Evolutionary conservation across 2,113 vertebrate species (phyloP).

Genomic region (Urocynchramus pylzowi): DNA sequence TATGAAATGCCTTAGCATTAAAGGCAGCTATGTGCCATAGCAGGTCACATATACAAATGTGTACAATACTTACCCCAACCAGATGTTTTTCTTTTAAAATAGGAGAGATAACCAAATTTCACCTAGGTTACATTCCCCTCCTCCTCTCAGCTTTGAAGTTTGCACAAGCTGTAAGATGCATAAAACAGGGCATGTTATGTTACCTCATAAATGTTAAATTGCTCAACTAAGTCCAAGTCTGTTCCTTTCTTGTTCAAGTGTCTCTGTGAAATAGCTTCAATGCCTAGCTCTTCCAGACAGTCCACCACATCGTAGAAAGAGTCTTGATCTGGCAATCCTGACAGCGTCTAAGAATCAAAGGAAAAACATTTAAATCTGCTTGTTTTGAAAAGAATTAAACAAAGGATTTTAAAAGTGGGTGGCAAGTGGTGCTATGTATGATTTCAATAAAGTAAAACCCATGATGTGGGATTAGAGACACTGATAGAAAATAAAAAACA

Average conservation of each 20-base stretch:
- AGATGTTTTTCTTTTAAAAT: constrained; percentile 16
- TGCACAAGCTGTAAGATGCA: background rate
- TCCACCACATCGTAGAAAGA: constrained; percentile 95
- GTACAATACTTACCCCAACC: background rate
- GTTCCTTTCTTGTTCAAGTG: constrained; percentile 91
- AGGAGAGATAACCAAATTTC: constrained; percentile 27
- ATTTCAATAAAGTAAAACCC: constrained; percentile 26
- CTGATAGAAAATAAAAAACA: background rate
- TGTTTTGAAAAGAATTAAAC: constrained; percentile 52
- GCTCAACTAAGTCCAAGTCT: constrained; percentile 92
- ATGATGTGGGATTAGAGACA: constrained; percentile 20
- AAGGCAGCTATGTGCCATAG: background rate
- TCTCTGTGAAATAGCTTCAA: constrained; percentile 85
- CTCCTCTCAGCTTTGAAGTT: background rate
- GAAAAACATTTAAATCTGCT: constrained; percentile 48
- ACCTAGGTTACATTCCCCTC: background rate
- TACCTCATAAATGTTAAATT: constrained; percentile 98
- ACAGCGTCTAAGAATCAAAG: constrained; percentile 82
- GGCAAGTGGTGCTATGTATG: background rate
- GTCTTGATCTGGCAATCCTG: constrained; percentile 92
- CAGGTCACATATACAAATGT: background rate
- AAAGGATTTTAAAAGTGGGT: constrained; percentile 17
- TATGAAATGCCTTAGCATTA: background rate
- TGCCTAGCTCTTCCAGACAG: constrained; percentile 92
- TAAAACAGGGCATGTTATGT: constrained; percentile 36